These are phyloP conservation scores for Ibycter americanus DNA, from an alignment of 2,797 vertebrate genomes.

Conservation along the genomic window DNA sequence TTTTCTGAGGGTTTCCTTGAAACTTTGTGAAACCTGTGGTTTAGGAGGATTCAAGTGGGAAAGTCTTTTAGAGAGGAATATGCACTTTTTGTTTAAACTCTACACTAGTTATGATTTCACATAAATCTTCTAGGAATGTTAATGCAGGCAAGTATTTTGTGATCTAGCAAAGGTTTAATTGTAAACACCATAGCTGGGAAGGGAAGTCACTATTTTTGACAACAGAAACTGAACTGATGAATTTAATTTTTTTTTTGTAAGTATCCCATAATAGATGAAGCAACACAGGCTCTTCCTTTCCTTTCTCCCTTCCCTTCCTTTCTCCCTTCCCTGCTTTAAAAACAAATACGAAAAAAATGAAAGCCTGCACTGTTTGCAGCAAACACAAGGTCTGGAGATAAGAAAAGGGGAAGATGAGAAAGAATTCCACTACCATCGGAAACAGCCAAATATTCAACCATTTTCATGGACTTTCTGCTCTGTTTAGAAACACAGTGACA, in stretches of 20 bases:
- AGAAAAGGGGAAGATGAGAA: not conserved
- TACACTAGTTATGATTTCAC: not conserved
- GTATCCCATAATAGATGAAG: not conserved
- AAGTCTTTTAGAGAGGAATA: not conserved
- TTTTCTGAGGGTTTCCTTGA: not conserved
- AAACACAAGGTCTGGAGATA: not conserved
- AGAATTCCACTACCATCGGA: not conserved
- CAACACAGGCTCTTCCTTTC: fast-evolving
- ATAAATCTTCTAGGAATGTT: not conserved
- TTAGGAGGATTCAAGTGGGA: not conserved
- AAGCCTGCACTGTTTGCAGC: not conserved
- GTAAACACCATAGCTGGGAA: not conserved
- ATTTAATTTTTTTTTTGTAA: not conserved
- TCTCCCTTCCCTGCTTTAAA: too few relatives aligned
- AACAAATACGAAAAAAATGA: not conserved
- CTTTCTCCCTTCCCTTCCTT: not conserved
- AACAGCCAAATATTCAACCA: not conserved
- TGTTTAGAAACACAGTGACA: not conserved
- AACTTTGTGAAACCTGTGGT: not conserved
- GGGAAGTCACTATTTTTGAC: not conserved
- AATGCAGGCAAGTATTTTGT: not conserved
- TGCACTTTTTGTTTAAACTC: not conserved
- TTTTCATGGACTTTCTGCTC: not conserved
- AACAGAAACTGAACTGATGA: not conserved
- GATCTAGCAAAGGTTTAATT: not conserved